A percentile compares a stretch with the other conserved stretches of the same genome.
phyloP scores from a whole-genome alignment of 2,113 vertebrate genomes.

The Xenopus borealis region DNA sequence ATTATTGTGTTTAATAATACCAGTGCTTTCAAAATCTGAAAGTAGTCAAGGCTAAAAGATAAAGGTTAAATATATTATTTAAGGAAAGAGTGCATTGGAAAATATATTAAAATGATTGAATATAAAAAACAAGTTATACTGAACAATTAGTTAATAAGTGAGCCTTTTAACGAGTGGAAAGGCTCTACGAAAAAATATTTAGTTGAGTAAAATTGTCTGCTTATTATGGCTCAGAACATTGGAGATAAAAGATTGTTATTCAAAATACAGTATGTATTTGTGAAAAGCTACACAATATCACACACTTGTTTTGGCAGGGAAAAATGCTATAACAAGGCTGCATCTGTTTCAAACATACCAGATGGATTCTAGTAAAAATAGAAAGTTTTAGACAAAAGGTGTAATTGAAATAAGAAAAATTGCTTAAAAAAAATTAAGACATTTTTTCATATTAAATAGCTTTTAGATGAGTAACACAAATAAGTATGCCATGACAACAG shows the following conservation, averaged over 20 bases:
- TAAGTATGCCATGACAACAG: neutral
- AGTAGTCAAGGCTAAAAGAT: no score
- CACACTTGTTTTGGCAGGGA: conserved; percentile 34
- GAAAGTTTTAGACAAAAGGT: conserved; percentile 14
- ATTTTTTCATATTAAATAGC: neutral
- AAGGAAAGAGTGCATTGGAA: no score
- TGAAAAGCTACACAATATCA: conserved; percentile 20
- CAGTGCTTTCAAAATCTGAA: no score
- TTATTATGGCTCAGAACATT: neutral
- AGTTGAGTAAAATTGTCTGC: neutral
- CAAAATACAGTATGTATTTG: conserved; percentile 29
- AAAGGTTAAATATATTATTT: no score
- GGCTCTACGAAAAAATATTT: no score
- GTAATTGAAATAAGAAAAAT: conserved; percentile 8
- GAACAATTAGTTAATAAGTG: no score
- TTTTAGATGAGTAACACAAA: neutral
- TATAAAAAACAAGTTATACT: no score
- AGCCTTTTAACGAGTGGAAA: no score
- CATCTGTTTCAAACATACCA: conserved; percentile 28
- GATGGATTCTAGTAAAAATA: conserved; percentile 8
- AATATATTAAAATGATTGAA: no score
- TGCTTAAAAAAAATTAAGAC: neutral
- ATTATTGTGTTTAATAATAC: no score
- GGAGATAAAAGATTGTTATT: neutral
- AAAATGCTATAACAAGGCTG: conserved; percentile 21